These are phyloP conservation scores for Acrocephalus arundinaceus DNA, from an alignment of 2,113 vertebrate species.

Conservation along the genomic window DNA sequence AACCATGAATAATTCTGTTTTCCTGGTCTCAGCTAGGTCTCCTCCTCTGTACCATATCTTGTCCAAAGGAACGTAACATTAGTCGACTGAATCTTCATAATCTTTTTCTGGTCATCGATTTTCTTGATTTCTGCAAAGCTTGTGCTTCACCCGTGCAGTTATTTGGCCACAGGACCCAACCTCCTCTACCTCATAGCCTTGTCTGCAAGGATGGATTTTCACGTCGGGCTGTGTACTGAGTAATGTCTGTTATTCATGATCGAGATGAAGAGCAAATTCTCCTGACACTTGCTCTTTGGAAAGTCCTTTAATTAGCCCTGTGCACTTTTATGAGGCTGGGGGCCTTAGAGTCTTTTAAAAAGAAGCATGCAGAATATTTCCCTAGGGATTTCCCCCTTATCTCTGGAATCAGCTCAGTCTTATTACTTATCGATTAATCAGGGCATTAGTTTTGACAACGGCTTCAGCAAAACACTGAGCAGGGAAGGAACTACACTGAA, in stretches of 20 bases:
- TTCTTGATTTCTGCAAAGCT: neutral
- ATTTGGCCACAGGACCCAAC: neutral
- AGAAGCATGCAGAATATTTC: neutral
- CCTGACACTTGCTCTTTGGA: neutral
- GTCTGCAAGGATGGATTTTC: neutral
- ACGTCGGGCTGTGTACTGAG: neutral
- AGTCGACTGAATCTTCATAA: neutral
- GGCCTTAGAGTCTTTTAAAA: neutral
- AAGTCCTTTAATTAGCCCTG: neutral
- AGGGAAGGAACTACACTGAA: neutral
- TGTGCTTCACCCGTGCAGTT: neutral
- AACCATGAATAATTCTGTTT: neutral
- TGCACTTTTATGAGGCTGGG: neutral
- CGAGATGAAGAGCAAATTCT: neutral
- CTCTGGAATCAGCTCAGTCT: neutral
- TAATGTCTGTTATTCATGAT: rapidly evolving
- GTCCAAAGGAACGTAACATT: neutral
- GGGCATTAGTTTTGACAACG: neutral
- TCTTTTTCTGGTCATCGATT: neutral
- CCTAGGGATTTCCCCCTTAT: neutral
- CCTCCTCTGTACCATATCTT: neutral
- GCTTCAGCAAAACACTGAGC: neutral
- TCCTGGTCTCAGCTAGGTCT: neutral
- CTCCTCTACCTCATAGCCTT: neutral
- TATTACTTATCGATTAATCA: neutral